These are phyloP conservation scores for Capreolus pygargus DNA, from an alignment of 2,113 vertebrate genomes.

Conservation along the genomic window DNA sequence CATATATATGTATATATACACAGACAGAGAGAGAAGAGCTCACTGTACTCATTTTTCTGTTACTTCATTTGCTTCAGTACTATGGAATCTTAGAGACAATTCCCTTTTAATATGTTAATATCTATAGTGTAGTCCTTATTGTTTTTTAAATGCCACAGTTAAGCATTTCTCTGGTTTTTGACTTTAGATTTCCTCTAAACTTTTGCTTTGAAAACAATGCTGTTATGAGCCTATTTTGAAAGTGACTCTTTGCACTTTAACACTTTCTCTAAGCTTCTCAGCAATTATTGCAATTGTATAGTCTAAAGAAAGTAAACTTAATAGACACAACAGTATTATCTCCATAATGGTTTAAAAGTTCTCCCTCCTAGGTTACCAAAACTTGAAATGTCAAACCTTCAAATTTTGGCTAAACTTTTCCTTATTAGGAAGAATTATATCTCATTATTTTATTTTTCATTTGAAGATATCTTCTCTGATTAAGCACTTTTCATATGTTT, in stretches of 20 bases:
- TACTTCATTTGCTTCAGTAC: neutral
- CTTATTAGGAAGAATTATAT: neutral
- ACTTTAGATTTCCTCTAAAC: neutral
- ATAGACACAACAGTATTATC: too few species aligned
- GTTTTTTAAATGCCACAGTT: neutral
- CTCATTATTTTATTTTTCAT: neutral
- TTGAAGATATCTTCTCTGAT: neutral
- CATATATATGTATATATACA: neutral
- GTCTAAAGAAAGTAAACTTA: neutral
- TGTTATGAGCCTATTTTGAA: neutral
- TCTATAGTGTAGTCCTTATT: neutral
- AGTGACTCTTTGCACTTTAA: neutral
- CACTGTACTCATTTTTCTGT: neutral
- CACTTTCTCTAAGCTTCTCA: neutral
- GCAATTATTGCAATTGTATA: neutral
- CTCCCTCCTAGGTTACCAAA: neutral
- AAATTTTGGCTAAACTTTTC: neutral
- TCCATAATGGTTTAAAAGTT: neutral
- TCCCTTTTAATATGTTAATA: neutral
- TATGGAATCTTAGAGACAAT: neutral
- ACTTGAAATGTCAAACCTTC: neutral
- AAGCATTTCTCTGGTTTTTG: neutral
- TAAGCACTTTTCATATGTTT: neutral
- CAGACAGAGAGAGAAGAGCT: neutral
- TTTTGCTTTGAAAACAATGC: neutral